Percentiles rank a stretch among this genome's conserved stretches.
phyloP scores from a whole-genome alignment of 2,888 invertebrate genomes.

The Coenonympha arcania region DNA sequence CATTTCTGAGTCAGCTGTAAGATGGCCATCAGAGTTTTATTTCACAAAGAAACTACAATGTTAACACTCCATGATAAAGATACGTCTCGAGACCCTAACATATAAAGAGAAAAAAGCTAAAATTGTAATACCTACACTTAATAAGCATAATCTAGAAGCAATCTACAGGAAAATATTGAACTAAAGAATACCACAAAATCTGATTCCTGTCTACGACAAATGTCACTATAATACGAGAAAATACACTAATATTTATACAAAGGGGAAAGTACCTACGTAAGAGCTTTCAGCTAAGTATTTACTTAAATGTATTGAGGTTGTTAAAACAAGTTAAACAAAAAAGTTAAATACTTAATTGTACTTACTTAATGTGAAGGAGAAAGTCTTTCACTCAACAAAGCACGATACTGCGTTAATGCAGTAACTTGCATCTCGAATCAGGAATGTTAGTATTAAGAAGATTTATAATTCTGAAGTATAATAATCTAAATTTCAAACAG shows the following conservation, averaged over 20 bases:
- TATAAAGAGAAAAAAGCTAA: too few species aligned
- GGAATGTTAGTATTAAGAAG: neutral
- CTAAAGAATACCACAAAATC: too few species aligned
- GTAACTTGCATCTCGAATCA: neutral
- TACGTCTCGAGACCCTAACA: too few species aligned
- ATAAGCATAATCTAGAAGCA: too few species aligned
- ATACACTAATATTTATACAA: too few species aligned
- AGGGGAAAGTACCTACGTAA: neutral
- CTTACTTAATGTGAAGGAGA: slow-evolving; percentile 1
- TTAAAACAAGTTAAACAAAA: neutral
- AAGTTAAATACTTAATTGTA: slow-evolving; percentile 2
- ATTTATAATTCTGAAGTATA: too few species aligned
- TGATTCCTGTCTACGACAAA: too few species aligned
- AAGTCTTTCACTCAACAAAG: slow-evolving; percentile 3
- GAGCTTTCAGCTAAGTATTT: neutral
- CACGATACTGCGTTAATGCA: neutral
- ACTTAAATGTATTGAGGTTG: neutral
- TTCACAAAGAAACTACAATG: slow-evolving; percentile 2
- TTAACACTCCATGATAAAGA: neutral
- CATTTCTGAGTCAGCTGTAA: slow-evolving; percentile 21
- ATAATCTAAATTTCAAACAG: too few species aligned
- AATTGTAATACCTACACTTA: too few species aligned
- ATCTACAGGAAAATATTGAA: too few species aligned
- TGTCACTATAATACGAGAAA: too few species aligned
- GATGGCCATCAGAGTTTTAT: slow-evolving; percentile 5